Percentiles rank a stretch among this genome's conserved stretches.
These are phyloP conservation scores for Progne subis DNA, from an alignment of 2,113 vertebrate species.

Conservation along the genomic window DNA sequence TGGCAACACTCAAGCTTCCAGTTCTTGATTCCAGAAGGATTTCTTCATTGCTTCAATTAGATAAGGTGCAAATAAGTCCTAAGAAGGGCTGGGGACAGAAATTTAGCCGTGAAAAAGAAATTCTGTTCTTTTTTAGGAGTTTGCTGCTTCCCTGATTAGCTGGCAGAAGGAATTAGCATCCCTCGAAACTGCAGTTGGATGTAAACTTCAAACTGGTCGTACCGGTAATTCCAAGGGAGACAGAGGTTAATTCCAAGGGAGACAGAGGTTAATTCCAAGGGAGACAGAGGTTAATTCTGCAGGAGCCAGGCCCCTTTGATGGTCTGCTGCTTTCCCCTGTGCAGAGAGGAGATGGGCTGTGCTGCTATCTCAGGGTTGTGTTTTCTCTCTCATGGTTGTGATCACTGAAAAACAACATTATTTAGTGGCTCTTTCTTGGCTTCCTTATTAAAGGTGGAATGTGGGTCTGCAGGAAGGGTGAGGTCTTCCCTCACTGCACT, in stretches of 20 bases:
- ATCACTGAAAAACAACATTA: neutral
- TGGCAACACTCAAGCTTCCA: neutral
- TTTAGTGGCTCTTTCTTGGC: constrained; percentile 24
- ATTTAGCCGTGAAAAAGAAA: neutral
- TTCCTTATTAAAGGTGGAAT: constrained; percentile 49
- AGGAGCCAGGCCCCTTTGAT: neutral
- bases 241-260: neutral
- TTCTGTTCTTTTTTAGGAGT: neutral
- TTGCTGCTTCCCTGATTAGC: neutral
- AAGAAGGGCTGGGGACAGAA: neutral
- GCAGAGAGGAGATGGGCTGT: neutral
- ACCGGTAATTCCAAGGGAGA: neutral
- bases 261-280: neutral
- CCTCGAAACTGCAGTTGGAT: neutral
- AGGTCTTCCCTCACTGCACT: neutral
- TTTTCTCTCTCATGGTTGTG: neutral
- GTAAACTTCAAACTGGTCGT: neutral
- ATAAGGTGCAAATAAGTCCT: neutral
- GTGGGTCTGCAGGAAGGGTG: constrained; percentile 60
- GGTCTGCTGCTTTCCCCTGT: neutral
- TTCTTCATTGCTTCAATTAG: neutral
- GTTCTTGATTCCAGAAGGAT: neutral
- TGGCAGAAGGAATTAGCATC: neutral
- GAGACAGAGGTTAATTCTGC: neutral
- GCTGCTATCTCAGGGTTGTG: neutral